A percentile compares a stretch with the other conserved stretches of the same genome.
Conservation (phyloP, 2,888 invertebrate genomes). For the Agrochola lota region DNA sequence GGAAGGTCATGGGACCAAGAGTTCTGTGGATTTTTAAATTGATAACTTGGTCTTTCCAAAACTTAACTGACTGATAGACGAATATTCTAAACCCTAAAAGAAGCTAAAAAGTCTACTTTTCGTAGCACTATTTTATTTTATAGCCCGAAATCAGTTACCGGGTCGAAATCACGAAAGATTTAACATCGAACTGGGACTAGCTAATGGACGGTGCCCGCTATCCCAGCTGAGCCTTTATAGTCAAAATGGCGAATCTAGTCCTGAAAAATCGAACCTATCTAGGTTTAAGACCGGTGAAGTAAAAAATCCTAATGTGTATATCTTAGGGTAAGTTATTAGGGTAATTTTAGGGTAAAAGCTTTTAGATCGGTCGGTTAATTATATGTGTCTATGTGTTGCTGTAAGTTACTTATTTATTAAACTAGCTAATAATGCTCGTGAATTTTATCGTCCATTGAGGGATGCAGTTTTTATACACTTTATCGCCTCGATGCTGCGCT, state of each 20-base stretch:
- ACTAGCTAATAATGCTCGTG: neutral
- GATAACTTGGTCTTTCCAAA: neutral
- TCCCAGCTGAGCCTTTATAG: conserved; percentile 54
- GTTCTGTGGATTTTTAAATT: no score
- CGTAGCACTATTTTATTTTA: conserved; percentile 26
- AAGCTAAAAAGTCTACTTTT: neutral
- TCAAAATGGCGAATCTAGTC: conserved; percentile 34
- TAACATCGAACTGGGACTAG: conserved; percentile 53
- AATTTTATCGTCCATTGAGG: neutral
- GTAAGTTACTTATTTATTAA: neutral
- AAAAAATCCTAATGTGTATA: conserved; percentile 33
- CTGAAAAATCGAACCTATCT: conserved; percentile 52
- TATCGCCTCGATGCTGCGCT: neutral
- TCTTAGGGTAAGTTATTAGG: conserved; percentile 30
- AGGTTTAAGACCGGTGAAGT: conserved; percentile 23
- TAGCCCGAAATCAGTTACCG: conserved; percentile 45
- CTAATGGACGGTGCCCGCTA: conserved; percentile 67
- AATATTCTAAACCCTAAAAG: neutral
- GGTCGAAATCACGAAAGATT: conserved; percentile 64
- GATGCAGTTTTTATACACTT: no score
- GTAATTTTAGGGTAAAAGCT: conserved; percentile 13
- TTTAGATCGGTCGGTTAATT: neutral
- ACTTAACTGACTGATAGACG: no score
- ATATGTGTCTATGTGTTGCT: neutral
- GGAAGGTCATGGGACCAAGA: no score